Evolutionary conservation across 2,113 vertebrate species (phyloP).

Genomic region (Chaetorhynchus papuensis): DNA sequence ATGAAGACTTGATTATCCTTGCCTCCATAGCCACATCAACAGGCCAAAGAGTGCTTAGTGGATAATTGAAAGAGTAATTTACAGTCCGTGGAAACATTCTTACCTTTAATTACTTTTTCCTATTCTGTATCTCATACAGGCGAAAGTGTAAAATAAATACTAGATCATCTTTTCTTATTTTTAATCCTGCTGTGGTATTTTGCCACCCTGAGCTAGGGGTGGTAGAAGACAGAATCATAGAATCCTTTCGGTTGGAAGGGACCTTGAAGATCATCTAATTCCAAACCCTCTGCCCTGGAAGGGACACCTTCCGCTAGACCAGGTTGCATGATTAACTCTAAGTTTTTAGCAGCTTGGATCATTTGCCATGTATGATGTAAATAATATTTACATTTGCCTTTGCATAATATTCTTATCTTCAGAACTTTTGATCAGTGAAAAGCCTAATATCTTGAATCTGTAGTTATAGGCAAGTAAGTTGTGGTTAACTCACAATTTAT

Average conservation of each 20-base stretch:
- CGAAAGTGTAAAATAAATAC: not conserved
- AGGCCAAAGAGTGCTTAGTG: not conserved
- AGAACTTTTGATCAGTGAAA: not conserved
- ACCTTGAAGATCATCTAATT: not conserved
- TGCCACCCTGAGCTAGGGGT: not conserved
- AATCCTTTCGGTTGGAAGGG: not conserved
- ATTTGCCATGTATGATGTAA: not conserved
- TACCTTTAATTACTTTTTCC: not conserved
- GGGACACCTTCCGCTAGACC: not conserved
- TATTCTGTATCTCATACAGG: not conserved
- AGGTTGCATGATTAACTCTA: not conserved
- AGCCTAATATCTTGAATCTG: not conserved
- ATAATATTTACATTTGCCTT: not conserved
- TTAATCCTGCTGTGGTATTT: not conserved
- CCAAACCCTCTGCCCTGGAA: not conserved
- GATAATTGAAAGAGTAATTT: not conserved
- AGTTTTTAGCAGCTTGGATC: not conserved
- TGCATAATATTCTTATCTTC: not conserved
- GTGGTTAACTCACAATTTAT: not conserved
- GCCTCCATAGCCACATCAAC: not conserved
- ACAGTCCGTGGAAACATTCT: not conserved
- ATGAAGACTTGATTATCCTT: not conserved
- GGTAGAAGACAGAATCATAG: not conserved
- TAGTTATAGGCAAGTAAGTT: not conserved
- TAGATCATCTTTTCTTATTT: not conserved